A percentile compares a stretch with the other conserved stretches of the same genome.
Evolutionary conservation across 2,113 vertebrate genomes (phyloP).

Genomic region (Gulo gulo): DNA sequence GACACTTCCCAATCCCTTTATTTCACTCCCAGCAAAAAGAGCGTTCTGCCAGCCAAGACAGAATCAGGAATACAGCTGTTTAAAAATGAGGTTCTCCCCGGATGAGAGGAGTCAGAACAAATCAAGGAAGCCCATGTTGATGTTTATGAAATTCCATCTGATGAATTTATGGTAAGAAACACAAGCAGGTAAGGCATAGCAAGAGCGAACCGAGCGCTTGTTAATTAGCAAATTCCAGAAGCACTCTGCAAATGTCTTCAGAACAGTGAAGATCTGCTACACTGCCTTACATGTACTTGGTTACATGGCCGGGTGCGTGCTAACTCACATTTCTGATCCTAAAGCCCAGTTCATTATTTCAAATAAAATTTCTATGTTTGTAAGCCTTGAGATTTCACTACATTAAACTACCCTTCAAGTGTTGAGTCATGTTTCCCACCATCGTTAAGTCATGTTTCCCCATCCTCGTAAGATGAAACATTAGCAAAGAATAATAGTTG

Average conservation of each 20-base stretch:
- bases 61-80: background rate
- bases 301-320: background rate
- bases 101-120: conserved; percentile 16
- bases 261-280: background rate
- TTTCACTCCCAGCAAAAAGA: background rate
- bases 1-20: background rate
- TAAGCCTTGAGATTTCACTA: background rate
- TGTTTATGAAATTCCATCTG: background rate
- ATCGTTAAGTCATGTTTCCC: background rate
- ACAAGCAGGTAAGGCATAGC: background rate
- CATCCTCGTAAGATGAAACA: background rate
- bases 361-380: background rate
- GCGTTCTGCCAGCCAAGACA: background rate
- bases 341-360: background rate
- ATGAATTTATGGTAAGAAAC: conserved; percentile 20
- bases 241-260: background rate
- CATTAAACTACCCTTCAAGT: background rate
- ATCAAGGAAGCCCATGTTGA: background rate
- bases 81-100: conserved; percentile 24
- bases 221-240: conserved; percentile 24
- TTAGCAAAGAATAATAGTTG: background rate
- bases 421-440: background rate
- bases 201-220: background rate
- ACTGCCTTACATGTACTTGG: background rate
- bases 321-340: background rate